phyloP scores from a whole-genome alignment of 2,797 vertebrate species.

The Pteropus rufus region DNA sequence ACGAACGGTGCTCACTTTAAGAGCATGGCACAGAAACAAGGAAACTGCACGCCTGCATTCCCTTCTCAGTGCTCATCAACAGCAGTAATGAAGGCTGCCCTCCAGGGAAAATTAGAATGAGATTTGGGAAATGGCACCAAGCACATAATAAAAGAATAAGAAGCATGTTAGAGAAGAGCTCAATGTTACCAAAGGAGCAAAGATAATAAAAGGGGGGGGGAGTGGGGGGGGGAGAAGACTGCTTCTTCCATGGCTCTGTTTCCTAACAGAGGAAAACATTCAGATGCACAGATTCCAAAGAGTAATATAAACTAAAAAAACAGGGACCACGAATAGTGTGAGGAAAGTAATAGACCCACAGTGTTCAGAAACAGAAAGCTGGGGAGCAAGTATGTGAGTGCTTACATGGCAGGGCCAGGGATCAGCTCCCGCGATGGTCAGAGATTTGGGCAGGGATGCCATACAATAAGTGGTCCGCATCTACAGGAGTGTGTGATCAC shows the following conservation, averaged over 20 bases:
- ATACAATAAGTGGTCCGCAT: not conserved
- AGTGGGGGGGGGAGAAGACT: not conserved
- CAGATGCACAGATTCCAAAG: not conserved
- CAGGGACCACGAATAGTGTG: too few species aligned
- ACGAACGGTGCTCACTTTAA: constrained; percentile 26
- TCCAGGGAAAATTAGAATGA: constrained; percentile 69
- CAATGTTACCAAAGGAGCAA: constrained; percentile 44
- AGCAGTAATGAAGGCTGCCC: constrained; percentile 60
- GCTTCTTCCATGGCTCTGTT: not conserved
- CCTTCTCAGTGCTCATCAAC: constrained; percentile 8
- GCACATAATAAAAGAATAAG: constrained; percentile 67
- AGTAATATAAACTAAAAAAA: not conserved
- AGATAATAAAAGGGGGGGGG: not conserved
- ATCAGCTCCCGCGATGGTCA: not conserved
- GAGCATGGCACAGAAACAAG: constrained; percentile 14
- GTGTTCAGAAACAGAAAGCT: not conserved
- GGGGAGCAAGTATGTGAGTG: not conserved
- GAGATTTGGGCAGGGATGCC: not conserved
- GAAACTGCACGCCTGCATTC: not conserved
- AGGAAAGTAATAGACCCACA: fast-evolving
- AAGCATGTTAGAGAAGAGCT: constrained; percentile 53
- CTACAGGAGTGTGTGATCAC: not conserved
- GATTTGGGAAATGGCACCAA: constrained; percentile 67
- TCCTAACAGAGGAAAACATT: not conserved
- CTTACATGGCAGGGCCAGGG: too few species aligned